Conservation (phyloP, 2,113 vertebrate genomes). For the Hyaena hyaena region DNA sequence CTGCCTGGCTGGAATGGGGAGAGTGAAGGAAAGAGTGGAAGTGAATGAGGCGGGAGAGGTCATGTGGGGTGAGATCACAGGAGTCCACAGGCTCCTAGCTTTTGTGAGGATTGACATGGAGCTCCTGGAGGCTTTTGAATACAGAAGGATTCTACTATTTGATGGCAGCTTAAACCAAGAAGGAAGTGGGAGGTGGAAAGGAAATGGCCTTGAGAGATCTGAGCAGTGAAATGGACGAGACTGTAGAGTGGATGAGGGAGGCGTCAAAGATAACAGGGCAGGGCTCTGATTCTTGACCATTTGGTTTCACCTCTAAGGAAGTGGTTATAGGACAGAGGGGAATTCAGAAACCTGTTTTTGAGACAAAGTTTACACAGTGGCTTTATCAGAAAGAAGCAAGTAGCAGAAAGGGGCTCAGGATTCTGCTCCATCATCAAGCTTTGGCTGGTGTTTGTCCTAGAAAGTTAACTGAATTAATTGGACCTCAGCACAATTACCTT, state of each 20-base stretch:
- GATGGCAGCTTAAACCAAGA: background rate
- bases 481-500: constrained; percentile 80
- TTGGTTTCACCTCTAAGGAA: background rate
- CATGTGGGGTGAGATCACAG: background rate
- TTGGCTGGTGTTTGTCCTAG: constrained; percentile 6
- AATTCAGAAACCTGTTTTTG: background rate
- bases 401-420: rapidly evolving
- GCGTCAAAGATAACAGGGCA: too few species aligned
- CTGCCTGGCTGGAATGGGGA: background rate
- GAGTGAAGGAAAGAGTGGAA: background rate
- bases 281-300: background rate
- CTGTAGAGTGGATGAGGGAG: background rate
- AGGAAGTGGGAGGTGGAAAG: background rate
- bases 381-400: background rate
- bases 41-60: background rate
- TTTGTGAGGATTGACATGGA: background rate
- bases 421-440: background rate
- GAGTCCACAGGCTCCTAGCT: background rate
- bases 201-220: background rate
- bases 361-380: background rate
- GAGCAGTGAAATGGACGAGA: background rate
- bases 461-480: constrained; percentile 71
- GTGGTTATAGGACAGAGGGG: background rate
- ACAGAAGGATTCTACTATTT: background rate
- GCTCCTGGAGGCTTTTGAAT: background rate